phyloP scores from a whole-genome alignment of 2,797 vertebrate species.

The Chiroxiphia lanceolata region DNA sequence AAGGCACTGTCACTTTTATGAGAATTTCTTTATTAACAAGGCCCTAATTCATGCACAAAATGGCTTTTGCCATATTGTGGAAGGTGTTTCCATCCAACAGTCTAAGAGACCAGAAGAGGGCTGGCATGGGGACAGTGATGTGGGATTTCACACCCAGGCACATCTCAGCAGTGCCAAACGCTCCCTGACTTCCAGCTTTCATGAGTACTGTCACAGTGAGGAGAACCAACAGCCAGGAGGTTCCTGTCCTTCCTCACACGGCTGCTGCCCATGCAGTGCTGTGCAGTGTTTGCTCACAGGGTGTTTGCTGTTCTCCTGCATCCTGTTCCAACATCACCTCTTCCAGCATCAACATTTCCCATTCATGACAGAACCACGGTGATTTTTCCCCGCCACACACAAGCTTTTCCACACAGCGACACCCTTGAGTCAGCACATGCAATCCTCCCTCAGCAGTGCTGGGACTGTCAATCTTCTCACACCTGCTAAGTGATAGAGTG shows the following conservation, averaged over 20 bases:
- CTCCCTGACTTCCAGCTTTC: not conserved
- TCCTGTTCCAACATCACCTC: not conserved
- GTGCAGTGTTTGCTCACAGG: accelerated
- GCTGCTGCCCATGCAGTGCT: not conserved
- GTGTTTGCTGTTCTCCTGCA: not conserved
- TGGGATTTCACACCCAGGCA: not conserved
- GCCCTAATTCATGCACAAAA: not conserved
- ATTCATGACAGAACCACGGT: accelerated
- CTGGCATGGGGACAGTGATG: accelerated
- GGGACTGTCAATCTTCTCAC: constrained; percentile 56
- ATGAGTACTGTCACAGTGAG: accelerated
- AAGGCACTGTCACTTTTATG: not conserved
- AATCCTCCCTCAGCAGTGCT: not conserved
- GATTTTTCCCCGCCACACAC: not conserved
- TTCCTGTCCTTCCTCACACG: not conserved
- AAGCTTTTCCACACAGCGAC: not conserved
- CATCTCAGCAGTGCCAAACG: not conserved
- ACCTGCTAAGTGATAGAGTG: constrained; percentile 68
- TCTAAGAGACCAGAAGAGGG: not conserved
- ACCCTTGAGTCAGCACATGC: not conserved
- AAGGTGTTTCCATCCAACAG: not conserved
- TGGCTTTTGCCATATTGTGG: not conserved
- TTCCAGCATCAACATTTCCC: not conserved
- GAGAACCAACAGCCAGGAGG: not conserved
- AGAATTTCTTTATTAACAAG: not conserved